Base-by-base conservation (phyloP, 2,888 invertebrate genomes). In the Melanostoma mellinum region DNA sequence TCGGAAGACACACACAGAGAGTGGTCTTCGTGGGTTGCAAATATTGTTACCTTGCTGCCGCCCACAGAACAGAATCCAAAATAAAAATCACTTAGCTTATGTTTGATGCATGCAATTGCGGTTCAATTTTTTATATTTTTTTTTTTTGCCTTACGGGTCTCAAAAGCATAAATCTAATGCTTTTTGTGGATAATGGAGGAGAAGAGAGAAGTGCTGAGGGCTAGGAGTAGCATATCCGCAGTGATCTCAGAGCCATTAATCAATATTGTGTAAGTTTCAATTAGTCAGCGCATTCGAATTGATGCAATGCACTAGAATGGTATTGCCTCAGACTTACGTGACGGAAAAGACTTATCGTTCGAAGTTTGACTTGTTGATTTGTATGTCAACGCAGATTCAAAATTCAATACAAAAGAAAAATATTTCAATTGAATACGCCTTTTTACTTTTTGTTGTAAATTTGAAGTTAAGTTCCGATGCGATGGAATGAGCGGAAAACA, bases 1-100 rank as follows among this genome's bases (percentile, higher is more conserved):
- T 71, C 53, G 65, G 65, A 75, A 75, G 75, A 53, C 56, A 68
- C 68, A 63, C 42, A 55, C 55, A 52, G 6, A 58, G 38, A 56
- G 65, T 33, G 78, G 69, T 77, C 67, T 10, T 74, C 69, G 68
- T 80, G 63, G 73, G 71, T 36, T 75, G 80, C 63, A 53, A 33
- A 32, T 52, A 72, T 72, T 52, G 77, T 55, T 30, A 33, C 50
- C 1, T 75, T 74, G 30, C 68, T 36, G 48, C 58, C 80, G 71
- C 80, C 80, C 76, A 81, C 80, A 71, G 71, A 55, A 75, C 53
- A 75, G 60, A 75, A 76, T 72, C 71, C 33, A 32, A 67, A 69
- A 20, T 1, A 20, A 71, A 71, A 75, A 81, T 76, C 80, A 72
- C 80, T 81, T 75, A 75, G 48, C 55, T 33, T 36, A 74, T 74